A percentile compares a stretch with the other conserved stretches of the same genome.
These are phyloP conservation scores for Pyrgilauda ruficollis DNA, from an alignment of 2,113 vertebrate genomes.

Conservation along the genomic window DNA sequence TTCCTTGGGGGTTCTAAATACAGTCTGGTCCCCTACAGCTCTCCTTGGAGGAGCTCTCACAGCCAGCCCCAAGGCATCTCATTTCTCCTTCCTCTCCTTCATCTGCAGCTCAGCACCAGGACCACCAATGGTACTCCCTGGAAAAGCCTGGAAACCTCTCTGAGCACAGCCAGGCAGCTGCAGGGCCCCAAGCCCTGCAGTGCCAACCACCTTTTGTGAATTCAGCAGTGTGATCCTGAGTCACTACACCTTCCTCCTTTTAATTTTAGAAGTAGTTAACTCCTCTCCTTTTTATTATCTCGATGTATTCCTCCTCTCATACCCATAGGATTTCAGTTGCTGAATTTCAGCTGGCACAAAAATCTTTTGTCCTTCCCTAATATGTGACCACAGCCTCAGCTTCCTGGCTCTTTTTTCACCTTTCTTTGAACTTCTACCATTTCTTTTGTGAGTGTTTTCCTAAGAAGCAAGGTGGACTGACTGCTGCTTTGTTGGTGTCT, in stretches of 20 bases:
- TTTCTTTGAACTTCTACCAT: not conserved
- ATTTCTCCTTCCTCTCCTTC: conserved; percentile 66
- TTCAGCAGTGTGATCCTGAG: not conserved
- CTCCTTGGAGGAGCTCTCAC: conserved; percentile 51
- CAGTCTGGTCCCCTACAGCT: conserved; percentile 56
- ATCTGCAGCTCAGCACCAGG: conserved; percentile 68
- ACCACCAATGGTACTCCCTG: conserved; percentile 61
- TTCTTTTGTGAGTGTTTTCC: not conserved
- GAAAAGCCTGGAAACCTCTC: not conserved
- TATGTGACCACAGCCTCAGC: not conserved
- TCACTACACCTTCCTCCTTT: not conserved
- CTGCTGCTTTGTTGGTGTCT: not conserved
- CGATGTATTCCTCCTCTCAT: not conserved
- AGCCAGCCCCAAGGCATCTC: conserved; percentile 30
- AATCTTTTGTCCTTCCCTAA: not conserved
- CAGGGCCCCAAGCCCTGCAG: not conserved
- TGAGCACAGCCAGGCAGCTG: not conserved
- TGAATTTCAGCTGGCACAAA: not conserved
- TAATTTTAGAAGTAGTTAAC: conserved; percentile 6
- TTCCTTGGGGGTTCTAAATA: conserved; percentile 71
- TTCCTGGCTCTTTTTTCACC: not conserved
- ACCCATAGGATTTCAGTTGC: not conserved
- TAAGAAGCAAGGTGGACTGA: not conserved
- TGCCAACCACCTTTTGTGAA: not conserved
- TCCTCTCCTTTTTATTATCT: not conserved